Evolutionary conservation across 2,888 invertebrate genomes (phyloP), one percentile per base, ranked within the genome.

Genomic region (Scrobipalpa atriplicella): DNA sequence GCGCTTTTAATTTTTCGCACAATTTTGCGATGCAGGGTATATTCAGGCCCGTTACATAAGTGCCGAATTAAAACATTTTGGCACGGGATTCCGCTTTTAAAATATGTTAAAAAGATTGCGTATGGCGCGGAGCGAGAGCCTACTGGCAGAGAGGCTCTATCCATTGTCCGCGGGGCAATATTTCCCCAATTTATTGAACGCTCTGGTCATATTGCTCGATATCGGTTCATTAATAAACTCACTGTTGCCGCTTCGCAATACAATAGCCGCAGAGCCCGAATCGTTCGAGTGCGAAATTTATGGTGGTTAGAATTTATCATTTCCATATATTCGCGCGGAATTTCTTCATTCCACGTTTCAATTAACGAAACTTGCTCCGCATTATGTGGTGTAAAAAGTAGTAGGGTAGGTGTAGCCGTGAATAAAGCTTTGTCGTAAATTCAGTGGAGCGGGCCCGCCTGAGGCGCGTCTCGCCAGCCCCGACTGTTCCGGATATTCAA

Each of bases 151-250:
- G 68, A 62, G 18, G 56, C 63, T 78, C 63, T 78, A 75, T 78
- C 80, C 83, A 85, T 87, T 85, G 85, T 86, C 78, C 83, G 75
- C 78, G 72, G 80, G 78, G 79, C 76, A 76, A 78, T 84, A 82
- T 83, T 80, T 78, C 68, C 74, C 73, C 76, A 84, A 87, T 85
- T 87, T 85, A 88, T 87, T 80, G 83, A 78, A 82, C 77, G 79
- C 78, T 81, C 76, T 77, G 76, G 77, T 82, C 80, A 84, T 86
- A 85, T 83, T 83, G 81, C 77, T 78, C 80, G 81, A 75, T 85
- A 87, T 86, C 81, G 80, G 84, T 85, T 86, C 83, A 87, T 88
- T 87, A 87, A 87, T 88, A 85, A 86, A 87, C 85, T 85, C 84
- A 83, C 80, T 78, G 80, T 81, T 80, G 78, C 81, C 77, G 79